Conservation (phyloP, 2,113 vertebrate species). For the Aspidoscelis tigris region DNA sequence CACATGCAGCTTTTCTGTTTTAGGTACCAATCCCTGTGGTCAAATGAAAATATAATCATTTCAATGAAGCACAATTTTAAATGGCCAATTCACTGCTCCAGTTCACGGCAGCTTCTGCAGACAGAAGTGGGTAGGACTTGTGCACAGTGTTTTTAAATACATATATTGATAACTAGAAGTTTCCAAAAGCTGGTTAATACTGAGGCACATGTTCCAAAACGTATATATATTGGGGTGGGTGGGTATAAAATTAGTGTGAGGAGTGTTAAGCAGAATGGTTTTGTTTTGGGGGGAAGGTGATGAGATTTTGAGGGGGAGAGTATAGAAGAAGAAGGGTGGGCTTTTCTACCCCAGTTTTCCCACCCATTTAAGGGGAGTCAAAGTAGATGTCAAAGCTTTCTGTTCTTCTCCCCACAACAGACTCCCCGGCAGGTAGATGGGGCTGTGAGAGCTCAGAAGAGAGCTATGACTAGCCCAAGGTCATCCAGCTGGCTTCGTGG, state of each 20-base stretch:
- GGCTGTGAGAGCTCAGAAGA: no score
- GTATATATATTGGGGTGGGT: no score
- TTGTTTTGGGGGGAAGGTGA: neutral
- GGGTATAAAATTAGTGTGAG: no score
- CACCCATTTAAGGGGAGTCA: no score
- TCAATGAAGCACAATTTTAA: constrained; percentile 62
- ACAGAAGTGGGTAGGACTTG: neutral
- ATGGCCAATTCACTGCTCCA: constrained; percentile 42
- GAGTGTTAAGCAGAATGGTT: neutral
- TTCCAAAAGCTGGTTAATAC: neutral
- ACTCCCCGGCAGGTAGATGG: no score
- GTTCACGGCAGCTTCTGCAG: constrained; percentile 45
- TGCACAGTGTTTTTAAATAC: neutral
- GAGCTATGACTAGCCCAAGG: no score
- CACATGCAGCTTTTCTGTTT: constrained; percentile 19
- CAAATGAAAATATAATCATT: constrained; percentile 64
- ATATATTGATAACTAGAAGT: neutral
- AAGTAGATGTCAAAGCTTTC: no score
- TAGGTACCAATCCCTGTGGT: neutral
- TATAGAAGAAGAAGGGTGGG: no score
- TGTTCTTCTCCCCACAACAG: no score
- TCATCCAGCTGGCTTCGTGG: no score
- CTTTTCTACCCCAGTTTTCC: no score
- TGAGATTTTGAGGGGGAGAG: neutral
- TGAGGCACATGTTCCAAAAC: neutral